Base-by-base conservation (phyloP, 92 coral and sea anemone genomes). In the Epizoanthus ramosus region DNA sequence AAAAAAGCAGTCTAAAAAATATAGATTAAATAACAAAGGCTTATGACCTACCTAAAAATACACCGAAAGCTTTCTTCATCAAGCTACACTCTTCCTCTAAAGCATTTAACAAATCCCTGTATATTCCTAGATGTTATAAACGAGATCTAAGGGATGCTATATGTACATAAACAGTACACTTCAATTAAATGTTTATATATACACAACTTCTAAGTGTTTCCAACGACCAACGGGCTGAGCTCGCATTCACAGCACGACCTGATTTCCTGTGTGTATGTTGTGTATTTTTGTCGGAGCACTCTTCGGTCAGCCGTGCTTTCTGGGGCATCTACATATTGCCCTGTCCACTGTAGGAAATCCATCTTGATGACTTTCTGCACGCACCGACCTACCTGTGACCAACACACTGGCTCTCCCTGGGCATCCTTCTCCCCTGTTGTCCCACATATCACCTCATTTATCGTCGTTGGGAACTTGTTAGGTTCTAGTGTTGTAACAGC, bases 221-320 rank as follows among this genome's bases (percentile, higher is more conserved):
- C 7, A 1, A 50, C 2, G 14, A 50, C 54, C 14, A 50, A 50
- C 33, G 60, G 67, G 50, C 43, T 33, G 21, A 31, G 64, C 24
- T 76, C 81, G 33, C 81, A 76, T 39, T 76, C 81, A 60, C 81
- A 76, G 31, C 81, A 76, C 6, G 81, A 58, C 19, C 81, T 59
- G 13, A 76, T 33, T 60, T 76, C 68, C 21, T 76, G 70, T 9
- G 81, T 60, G 19, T 77, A 77, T 14, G 5, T 9, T 15, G 0
- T 57, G 18, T 13, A 77, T 14, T 77, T 77, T 16, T 77, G 71
- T 14, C 66, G 47, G 6, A 61, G 21, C 0, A 77, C 59, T 63
- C 35, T 61, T 61, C 43, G 31, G 3, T 3, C 43, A 1, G 59
- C 0, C 0, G 71, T 77, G 47, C 82, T 77, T 13, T 21, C 4